Conservation (phyloP, 2,888 invertebrate genomes). For the Brachypalpus laphriformis region DNA sequence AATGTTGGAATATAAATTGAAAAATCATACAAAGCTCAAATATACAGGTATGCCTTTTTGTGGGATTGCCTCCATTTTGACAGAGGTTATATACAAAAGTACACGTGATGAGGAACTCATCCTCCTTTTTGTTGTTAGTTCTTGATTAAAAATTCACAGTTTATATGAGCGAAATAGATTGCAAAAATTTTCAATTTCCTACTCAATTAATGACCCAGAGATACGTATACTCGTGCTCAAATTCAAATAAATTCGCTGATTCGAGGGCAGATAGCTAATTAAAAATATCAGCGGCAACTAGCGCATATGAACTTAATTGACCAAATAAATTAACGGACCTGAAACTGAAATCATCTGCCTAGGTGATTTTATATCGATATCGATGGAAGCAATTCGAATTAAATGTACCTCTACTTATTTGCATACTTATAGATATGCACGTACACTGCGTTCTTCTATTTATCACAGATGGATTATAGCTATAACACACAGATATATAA, state of each 20-base stretch:
- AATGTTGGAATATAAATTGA: slow-evolving; percentile 56
- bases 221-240: not conserved
- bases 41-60: slow-evolving; percentile 5
- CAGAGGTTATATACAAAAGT: slow-evolving; percentile 10
- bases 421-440: not conserved
- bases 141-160: slow-evolving; percentile 43
- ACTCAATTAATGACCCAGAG: slow-evolving; percentile 27
- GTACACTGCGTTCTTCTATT: not conserved
- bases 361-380: slow-evolving; percentile 29
- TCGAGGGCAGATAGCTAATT: slow-evolving; percentile 51
- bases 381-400: not conserved
- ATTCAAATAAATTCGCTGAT: slow-evolving; percentile 34
- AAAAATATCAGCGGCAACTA: slow-evolving; percentile 29
- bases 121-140: slow-evolving; percentile 29
- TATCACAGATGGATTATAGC: not conserved
- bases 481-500: not conserved
- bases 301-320: slow-evolving; percentile 37
- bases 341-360: slow-evolving; percentile 39
- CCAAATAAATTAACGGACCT: slow-evolving; percentile 59
- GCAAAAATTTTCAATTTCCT: slow-evolving; percentile 67
- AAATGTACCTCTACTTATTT: not conserved
- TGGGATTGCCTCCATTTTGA: not conserved
- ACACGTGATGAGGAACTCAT: not conserved
- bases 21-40: slow-evolving; percentile 50
- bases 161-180: slow-evolving; percentile 40